Base-by-base conservation (phyloP, 2,888 invertebrate species). In the Drosophila kanekoi region DNA sequence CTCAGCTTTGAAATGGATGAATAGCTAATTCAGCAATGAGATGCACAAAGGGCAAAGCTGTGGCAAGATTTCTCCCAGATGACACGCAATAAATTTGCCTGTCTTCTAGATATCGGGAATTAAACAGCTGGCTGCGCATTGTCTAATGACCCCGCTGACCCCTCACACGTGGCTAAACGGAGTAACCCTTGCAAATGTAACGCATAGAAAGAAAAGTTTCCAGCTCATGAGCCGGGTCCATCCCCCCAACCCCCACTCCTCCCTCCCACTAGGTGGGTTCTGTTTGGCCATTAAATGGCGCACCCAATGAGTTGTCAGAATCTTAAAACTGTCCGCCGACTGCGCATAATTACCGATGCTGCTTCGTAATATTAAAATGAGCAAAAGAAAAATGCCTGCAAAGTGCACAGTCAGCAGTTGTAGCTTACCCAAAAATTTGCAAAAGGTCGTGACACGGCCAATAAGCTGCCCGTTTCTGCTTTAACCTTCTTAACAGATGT, bases 301-400 rank as follows among this genome's bases (percentile, higher is more conserved):
- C 58, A 60, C 53, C 69, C 77, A 65, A 82, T 82, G 81, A 81
- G 78, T 83, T 77, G 84, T 74, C 59, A 70, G 63, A 80, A 62
- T 70, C 70, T 61, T 53, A 56, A 70, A 70, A 52, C 43, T 37
- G 51, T 5, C 28, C 45, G 35, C 43, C 52, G 66, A 62, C 56
- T 75, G 43, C 11, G 67, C 75, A 67, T 74, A 72, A 76, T 75
- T 72, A 66, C 45, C 57, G 28, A 28, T 28, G 28, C 28, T 28
- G 8, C 28, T 49, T 38, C 45, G 32, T 41, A 35, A 71, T 81
- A 77, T 82, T 82, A 58, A 84, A 81, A 81, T 81, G 72, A 84
- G 58, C 43, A 3, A 41, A 41, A 41, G 44, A 33, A 28, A 61
- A 53, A 58, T 38, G 33, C 14, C 20, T 10, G 20, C 10, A 49